Base-by-base conservation (phyloP, 2,113 vertebrate genomes). In the Lycaon pictus region DNA sequence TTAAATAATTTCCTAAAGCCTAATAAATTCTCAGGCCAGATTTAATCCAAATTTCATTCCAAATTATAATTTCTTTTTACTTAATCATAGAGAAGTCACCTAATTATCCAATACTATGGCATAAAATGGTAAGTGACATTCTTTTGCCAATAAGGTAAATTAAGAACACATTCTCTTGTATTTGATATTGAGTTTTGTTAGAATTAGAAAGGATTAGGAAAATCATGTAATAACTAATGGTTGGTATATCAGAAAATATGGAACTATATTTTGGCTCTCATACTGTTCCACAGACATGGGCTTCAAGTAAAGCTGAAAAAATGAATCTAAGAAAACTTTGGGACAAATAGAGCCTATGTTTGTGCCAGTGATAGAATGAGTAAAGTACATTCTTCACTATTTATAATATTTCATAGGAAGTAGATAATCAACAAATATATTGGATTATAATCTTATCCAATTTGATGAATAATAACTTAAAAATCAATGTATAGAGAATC, bases 401-500 rank as follows among this genome's bases (percentile, higher is more conserved):
- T 76, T 56, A 48, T 9, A 84, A 15, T 37, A 72, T 22, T 13
- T 16, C 4, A 13, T 11, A 65, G 43, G 4, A 10, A 60, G 9
- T 67, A 62, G 2, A 25, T 71, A 62, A 93, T 60, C 22, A 72
- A 51, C 27, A 94, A 71, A 55, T 74, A 82, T 7, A 67, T 22
- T 90, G 17, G 19, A 11, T 25, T 79, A 77, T 80, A 58, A 32
- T 4, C 10, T 90, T 76, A 58, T 56, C 60, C 77, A 29, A 2
- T 79, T 88, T 92, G 51, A 88, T 85, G 17, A 84, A 19, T 96
- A 58, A 8, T 67, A 83, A 23, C 60, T 71, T 87, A 96, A 71
- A 89, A 90, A 32, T 77, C 72, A n/a, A 60, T 55, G 10, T 60
- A n/a, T 85, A 15, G 20, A 90, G 11, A 67, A 1, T 4, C 79